These are phyloP conservation scores for Drosophila prosaltans DNA, from an alignment of 1,140 invertebrate species.

Conservation along the genomic window DNA sequence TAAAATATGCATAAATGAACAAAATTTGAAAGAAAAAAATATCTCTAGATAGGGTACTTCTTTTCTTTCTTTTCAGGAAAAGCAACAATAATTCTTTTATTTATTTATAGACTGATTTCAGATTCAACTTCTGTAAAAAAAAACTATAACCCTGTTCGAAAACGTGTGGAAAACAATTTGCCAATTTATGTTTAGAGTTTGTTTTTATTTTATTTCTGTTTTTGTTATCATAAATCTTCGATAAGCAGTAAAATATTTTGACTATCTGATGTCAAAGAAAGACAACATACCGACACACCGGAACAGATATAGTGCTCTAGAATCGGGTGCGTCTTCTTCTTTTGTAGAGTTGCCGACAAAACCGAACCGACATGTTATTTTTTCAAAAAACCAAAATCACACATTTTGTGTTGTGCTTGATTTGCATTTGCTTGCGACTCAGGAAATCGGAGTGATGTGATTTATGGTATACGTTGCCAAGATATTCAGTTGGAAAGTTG, in stretches of 20 bases:
- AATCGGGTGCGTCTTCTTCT: conserved; percentile 50
- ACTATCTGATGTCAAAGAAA: conserved; percentile 54
- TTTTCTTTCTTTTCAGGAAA: no score
- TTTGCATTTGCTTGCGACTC: conserved; percentile 75
- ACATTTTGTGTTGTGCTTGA: conserved; percentile 62
- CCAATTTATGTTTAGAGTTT: not conserved
- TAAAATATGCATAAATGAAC: no score
- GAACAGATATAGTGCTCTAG: conserved; percentile 64
- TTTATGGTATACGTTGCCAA: conserved; percentile 50
- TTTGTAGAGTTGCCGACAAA: conserved; percentile 47
- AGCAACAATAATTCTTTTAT: not conserved
- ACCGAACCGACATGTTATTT: no score
- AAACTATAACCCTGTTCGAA: not conserved
- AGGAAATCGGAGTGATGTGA: conserved; percentile 29
- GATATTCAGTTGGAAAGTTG: conserved; percentile 24
- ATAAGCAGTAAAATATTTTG: conserved; percentile 61
- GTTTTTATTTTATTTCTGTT: not conserved
- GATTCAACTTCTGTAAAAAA: not conserved
- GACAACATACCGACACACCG: conserved; percentile 28
- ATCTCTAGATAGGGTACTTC: no score
- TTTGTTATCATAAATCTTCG: conserved; percentile 1
- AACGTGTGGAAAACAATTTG: conserved; percentile 1
- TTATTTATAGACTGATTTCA: not conserved
- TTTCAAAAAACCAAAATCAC: conserved; percentile 59
- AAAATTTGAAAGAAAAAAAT: no score